Evolutionary conservation across 2,888 invertebrate species (phyloP).

Genomic region (Luperina testacea): DNA sequence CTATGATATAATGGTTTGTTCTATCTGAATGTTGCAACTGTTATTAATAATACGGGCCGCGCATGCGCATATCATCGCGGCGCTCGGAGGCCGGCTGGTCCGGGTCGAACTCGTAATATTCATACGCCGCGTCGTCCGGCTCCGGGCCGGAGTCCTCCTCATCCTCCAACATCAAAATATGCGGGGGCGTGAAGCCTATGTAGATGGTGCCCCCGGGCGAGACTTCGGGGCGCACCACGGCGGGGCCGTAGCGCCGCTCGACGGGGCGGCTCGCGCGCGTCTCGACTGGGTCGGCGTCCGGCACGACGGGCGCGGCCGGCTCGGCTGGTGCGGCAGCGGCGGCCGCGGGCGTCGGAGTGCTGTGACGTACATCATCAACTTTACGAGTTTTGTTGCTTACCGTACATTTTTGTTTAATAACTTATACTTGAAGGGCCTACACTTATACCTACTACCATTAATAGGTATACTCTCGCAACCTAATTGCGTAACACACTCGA

Average conservation of each 20-base stretch:
- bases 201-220: conserved; percentile 16
- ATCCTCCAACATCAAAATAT: conserved; percentile 8
- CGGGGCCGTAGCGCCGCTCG: conserved; percentile 6
- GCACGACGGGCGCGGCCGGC: neutral
- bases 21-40: neutral
- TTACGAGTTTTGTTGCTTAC: neutral
- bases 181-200: conserved; percentile 15
- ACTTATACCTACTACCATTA: neutral
- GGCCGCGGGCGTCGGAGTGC: neutral
- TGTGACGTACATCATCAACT: conserved; percentile 12
- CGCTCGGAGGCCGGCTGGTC: conserved; percentile 26
- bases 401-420: too few relatives aligned
- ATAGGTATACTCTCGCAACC: neutral
- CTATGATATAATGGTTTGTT: neutral
- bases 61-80: neutral
- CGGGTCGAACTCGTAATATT: conserved; percentile 5
- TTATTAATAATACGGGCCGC: neutral
- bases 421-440: neutral
- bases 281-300: neutral
- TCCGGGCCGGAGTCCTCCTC: conserved; percentile 5
- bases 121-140: conserved; percentile 4
- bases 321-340: neutral
- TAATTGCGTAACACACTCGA: neutral
- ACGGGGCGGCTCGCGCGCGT: neutral
- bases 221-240: neutral